Evolutionary conservation across 2,113 vertebrate genomes (phyloP).

Genomic region (Halcyon senegalensis): DNA sequence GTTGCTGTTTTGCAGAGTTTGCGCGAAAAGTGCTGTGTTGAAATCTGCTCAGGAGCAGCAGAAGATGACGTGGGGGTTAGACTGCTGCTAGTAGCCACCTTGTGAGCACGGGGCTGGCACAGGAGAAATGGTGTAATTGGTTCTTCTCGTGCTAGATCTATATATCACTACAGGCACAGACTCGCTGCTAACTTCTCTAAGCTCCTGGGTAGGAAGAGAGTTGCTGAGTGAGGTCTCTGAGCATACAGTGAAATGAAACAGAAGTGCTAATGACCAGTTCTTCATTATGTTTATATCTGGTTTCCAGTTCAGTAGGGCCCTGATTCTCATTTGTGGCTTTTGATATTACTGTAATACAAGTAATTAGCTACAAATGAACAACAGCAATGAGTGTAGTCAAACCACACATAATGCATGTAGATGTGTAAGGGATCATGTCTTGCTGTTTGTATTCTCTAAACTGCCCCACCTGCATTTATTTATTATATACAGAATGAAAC

Average conservation of each 20-base stretch:
- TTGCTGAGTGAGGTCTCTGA: background rate
- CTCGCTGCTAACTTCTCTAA: background rate
- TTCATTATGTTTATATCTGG: conserved; percentile 16
- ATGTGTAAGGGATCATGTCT: background rate
- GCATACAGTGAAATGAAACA: background rate
- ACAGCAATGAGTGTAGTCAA: background rate
- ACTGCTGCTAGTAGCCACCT: background rate
- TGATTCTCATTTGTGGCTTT: conserved; percentile 44
- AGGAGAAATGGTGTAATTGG: background rate
- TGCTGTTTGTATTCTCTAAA: background rate
- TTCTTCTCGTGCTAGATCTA: background rate
- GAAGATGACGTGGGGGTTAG: background rate
- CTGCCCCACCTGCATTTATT: background rate
- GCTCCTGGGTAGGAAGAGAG: background rate
- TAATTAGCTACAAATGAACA: conserved; percentile 24
- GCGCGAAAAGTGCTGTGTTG: background rate
- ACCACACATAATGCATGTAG: background rate
- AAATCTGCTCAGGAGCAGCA: background rate
- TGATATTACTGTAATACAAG: conserved; percentile 26
- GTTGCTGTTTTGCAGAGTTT: background rate
- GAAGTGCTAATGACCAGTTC: background rate
- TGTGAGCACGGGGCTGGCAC: background rate
- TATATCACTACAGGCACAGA: background rate
- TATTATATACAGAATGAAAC: background rate
- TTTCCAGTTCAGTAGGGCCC: background rate